Conservation (phyloP, 2,797 vertebrate genomes). For the Caiman crocodilus region DNA sequence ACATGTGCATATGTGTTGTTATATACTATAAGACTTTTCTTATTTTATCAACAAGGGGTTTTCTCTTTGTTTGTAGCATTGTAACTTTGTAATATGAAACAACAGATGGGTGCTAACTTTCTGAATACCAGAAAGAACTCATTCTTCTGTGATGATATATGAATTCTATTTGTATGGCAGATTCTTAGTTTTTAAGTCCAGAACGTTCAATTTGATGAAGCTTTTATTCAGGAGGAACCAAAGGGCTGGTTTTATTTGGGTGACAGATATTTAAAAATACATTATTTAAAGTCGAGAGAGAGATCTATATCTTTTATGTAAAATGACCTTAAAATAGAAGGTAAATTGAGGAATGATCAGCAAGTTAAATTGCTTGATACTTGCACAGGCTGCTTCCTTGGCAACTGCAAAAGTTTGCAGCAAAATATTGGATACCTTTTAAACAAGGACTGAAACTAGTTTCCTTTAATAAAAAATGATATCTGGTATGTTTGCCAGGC, state of each 20-base stretch:
- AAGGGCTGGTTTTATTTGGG: background rate
- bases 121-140: background rate
- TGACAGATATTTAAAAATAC: background rate
- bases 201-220: background rate
- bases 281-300: too few relatives aligned
- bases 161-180: background rate
- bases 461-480: background rate
- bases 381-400: background rate
- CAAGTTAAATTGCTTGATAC: background rate
- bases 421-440: background rate
- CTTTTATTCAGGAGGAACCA: background rate
- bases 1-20: background rate
- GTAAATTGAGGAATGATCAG: background rate
- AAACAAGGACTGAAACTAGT: background rate
- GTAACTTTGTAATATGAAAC: background rate
- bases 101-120: background rate
- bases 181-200: background rate
- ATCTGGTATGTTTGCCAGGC: background rate
- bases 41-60: background rate
- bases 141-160: background rate
- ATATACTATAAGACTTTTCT: background rate
- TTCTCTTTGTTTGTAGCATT: background rate
- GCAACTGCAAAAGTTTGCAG: background rate
- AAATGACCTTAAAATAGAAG: background rate
- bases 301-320: background rate